Conservation (phyloP, 1,140 invertebrate species). For the Thaumetopoea pityocampa region DNA sequence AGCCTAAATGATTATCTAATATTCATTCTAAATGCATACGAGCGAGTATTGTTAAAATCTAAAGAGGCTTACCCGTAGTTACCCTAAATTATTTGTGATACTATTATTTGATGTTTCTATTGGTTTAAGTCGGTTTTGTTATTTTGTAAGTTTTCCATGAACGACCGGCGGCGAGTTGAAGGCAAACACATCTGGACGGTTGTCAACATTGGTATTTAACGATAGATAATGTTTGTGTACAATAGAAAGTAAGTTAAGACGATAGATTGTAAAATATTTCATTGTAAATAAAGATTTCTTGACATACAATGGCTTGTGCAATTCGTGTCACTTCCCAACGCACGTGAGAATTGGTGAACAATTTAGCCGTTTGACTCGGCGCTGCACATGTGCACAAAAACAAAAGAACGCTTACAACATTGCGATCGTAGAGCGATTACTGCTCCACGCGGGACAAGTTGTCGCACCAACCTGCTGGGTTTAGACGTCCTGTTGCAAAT, state of each 20-base stretch:
- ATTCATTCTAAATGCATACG: too few relatives aligned
- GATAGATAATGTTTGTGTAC: conserved; percentile 44
- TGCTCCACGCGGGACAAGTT: too few relatives aligned
- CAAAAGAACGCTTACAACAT: conserved; percentile 22
- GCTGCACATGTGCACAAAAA: conserved; percentile 18
- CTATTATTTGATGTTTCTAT: conserved; percentile 49
- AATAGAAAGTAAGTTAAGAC: conserved; percentile 50
- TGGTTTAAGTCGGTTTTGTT: conserved; percentile 33
- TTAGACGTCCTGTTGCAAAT: too few relatives aligned
- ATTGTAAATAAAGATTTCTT: conserved; percentile 71
- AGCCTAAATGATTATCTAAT: too few relatives aligned
- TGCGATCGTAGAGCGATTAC: too few relatives aligned
- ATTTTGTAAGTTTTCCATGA: conserved; percentile 11
- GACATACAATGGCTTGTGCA: conserved; percentile 47
- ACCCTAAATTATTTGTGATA: conserved; percentile 73
- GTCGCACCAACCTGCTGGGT: too few relatives aligned
- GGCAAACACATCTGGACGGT: conserved; percentile 13
- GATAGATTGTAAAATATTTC: conserved; percentile 67
- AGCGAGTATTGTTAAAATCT: conserved; percentile 26
- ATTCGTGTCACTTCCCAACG: conserved; percentile 37
- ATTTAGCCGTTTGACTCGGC: conserved; percentile 25
- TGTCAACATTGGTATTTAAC: conserved; percentile 26
- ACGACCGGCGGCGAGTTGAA: conserved; percentile 9
- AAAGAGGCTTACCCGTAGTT: conserved; percentile 55
- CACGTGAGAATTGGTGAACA: conserved; percentile 35